Conservation (phyloP, 1,140 invertebrate species). For the Calycopis cecrops region DNA sequence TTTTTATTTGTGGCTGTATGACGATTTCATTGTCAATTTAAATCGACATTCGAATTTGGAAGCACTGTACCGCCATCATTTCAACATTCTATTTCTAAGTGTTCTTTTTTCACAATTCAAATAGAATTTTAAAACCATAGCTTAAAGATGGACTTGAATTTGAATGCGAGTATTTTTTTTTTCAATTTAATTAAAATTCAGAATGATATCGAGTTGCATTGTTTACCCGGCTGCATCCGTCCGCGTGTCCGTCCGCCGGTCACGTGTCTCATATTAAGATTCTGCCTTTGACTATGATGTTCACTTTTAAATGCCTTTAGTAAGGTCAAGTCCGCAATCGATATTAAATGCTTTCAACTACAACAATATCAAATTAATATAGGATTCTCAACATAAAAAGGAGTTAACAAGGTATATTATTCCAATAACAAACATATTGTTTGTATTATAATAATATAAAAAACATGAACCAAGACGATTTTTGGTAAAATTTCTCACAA, state of each 20-base stretch:
- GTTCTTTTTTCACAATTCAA: constrained; percentile 1
- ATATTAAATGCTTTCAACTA: background rate
- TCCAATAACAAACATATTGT: too few species aligned
- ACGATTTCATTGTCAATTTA: constrained; percentile 5
- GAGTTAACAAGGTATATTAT: background rate
- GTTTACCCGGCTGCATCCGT: constrained; percentile 23
- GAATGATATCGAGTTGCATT: constrained; percentile 20
- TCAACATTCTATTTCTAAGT: background rate
- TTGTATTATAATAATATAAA: too few species aligned
- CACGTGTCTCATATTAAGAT: constrained; percentile 31
- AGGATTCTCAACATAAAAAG: background rate
- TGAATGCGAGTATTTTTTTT: background rate
- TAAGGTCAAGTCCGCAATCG: constrained; percentile 1
- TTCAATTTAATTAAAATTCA: constrained; percentile 31
- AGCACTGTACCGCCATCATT: background rate
- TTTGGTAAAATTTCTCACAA: too few species aligned
- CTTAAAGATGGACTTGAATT: too few species aligned
- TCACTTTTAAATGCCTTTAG: background rate
- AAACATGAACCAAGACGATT: too few species aligned
- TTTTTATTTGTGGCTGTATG: background rate
- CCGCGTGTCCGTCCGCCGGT: constrained; percentile 17
- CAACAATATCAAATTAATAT: background rate
- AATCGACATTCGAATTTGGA: too few species aligned
- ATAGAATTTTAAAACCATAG: background rate
- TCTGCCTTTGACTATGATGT: constrained; percentile 5